A percentile compares a stretch with the other conserved stretches of the same genome.
Conservation (phyloP, 2,797 vertebrate genomes). For the Xiphorhynchus erythropygius region DNA sequence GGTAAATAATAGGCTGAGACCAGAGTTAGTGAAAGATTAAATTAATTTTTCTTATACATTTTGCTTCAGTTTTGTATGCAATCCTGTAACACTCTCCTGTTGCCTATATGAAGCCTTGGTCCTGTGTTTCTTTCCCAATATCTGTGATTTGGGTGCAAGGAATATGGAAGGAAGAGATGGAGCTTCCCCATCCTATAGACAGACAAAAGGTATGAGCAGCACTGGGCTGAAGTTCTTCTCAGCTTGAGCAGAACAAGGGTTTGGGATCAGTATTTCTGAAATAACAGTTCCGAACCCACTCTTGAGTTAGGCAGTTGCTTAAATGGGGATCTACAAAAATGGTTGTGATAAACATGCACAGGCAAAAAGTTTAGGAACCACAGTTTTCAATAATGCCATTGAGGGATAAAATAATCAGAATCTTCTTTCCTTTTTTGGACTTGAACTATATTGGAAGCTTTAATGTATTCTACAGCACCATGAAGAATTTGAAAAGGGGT, state of each 20-base stretch:
- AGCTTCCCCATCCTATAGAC: neutral
- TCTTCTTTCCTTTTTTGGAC: neutral
- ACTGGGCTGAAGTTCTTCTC: neutral
- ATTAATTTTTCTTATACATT: neutral
- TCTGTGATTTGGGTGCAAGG: neutral
- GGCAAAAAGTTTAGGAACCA: neutral
- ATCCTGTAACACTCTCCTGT: neutral
- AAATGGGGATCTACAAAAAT: neutral
- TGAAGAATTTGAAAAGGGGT: neutral
- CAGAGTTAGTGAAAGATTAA: neutral
- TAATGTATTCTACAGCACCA: neutral
- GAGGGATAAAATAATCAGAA: neutral
- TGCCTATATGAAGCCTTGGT: neutral
- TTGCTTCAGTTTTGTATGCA: neutral
- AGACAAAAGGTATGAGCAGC: fast-evolving
- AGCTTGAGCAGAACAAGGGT: neutral
- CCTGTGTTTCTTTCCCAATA: neutral
- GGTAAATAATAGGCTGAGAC: neutral
- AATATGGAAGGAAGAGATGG: fast-evolving
- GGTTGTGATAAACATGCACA: fast-evolving
- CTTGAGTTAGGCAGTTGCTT: neutral
- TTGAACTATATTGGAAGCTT: neutral
- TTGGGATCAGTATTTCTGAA: neutral
- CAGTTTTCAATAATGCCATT: neutral
- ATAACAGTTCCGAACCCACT: neutral